Evolutionary conservation across 2,113 vertebrate genomes (phyloP).

Genomic region (Tyrannus savana): DNA sequence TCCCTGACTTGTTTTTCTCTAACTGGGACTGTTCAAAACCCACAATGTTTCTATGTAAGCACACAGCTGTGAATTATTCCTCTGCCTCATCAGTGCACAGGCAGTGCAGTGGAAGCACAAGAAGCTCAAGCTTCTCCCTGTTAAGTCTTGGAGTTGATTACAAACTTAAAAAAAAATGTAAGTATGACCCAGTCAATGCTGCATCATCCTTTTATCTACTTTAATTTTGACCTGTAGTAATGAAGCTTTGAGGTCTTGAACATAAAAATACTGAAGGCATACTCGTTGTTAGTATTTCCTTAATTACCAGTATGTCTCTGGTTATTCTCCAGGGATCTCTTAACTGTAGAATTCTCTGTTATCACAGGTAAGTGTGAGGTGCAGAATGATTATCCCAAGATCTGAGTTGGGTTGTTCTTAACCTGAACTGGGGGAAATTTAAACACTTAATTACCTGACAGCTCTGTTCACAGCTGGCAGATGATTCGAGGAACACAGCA

Average conservation of each 20-base stretch:
- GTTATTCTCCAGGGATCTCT: not conserved
- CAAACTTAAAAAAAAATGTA: not conserved
- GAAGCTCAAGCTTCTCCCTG: not conserved
- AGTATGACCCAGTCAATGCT: not conserved
- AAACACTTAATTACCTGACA: not conserved
- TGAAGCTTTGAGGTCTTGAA: not conserved
- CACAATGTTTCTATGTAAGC: not conserved
- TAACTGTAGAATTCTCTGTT: not conserved
- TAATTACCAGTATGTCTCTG: not conserved
- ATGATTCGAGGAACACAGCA: not conserved
- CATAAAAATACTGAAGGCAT: not conserved
- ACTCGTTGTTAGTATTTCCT: not conserved
- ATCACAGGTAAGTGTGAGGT: not conserved
- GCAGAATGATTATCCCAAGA: not conserved
- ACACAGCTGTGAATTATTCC: not conserved
- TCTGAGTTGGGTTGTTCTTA: not conserved
- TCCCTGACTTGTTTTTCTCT: not conserved
- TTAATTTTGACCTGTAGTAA: not conserved
- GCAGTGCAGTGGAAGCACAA: not conserved
- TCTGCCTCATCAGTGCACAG: not conserved
- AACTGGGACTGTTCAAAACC: not conserved
- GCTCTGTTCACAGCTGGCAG: not conserved
- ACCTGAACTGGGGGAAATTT: not conserved
- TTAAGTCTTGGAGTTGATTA: not conserved
- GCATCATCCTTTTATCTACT: not conserved